A percentile compares a stretch with the other conserved stretches of the same genome.
Conservation (phyloP, 2,888 invertebrate species). For the Drosophila emarginata region DNA sequence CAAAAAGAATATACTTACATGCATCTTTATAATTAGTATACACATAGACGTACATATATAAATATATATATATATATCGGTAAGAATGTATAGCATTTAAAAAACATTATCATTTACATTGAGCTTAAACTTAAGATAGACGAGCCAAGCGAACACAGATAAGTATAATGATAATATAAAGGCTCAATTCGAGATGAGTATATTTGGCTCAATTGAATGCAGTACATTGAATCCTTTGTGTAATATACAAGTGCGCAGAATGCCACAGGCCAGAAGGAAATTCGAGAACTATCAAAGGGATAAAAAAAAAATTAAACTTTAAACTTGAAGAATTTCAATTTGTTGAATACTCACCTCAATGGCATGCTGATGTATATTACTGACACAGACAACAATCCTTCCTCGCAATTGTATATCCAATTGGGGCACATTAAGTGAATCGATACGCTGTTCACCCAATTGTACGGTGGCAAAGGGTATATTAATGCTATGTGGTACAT, state of each 20-base stretch:
- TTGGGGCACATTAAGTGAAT: conserved; percentile 87
- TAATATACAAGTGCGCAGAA: conserved; percentile 91
- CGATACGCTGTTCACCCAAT: conserved; percentile 87
- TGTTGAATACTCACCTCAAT: conserved; percentile 85
- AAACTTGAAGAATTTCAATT: not conserved
- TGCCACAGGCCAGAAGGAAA: conserved; percentile 90
- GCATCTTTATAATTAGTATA: conserved; percentile 1
- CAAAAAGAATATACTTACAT: conserved; percentile 11
- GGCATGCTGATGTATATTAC: conserved; percentile 90
- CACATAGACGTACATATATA: conserved; percentile 3
- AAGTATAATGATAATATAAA: not conserved
- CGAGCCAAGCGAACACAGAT: conserved; percentile 24
- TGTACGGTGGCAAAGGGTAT: conserved; percentile 93
- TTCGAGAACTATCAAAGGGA: conserved; percentile 90
- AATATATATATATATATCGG: not conserved
- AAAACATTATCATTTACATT: conserved; percentile 37
- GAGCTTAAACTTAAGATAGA: conserved; percentile 33
- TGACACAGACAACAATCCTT: conserved; percentile 89
- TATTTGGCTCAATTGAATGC: conserved; percentile 86
- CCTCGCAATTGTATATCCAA: conserved; percentile 85
- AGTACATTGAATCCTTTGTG: conserved; percentile 94
- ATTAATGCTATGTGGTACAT: conserved; percentile 92
- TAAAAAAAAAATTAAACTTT: conserved; percentile 21
- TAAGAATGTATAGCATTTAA: conserved; percentile 15
- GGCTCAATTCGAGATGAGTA: conserved; percentile 79